A percentile compares a stretch with the other conserved stretches of the same genome.
These are phyloP conservation scores for Carposina sasakii DNA, from an alignment of 1,140 invertebrate genomes.

Conservation along the genomic window DNA sequence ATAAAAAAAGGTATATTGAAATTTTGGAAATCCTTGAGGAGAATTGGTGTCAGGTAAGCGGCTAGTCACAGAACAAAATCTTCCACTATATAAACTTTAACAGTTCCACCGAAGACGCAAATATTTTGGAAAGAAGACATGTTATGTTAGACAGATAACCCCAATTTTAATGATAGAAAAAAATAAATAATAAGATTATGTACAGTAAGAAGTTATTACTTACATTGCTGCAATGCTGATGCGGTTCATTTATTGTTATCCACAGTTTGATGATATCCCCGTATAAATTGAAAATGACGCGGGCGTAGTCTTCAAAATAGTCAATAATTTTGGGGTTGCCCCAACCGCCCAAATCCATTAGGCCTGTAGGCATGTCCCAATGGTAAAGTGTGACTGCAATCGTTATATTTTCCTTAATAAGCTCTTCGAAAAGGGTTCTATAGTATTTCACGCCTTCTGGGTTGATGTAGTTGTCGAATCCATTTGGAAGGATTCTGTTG, in stretches of 20 bases:
- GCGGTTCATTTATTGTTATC: slow-evolving; percentile 73
- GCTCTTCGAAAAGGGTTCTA: slow-evolving; percentile 74
- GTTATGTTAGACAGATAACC: background rate
- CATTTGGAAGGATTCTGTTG: slow-evolving; percentile 72
- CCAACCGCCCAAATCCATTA: slow-evolving; percentile 78
- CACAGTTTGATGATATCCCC: slow-evolving; percentile 75
- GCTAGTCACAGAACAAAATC: too few relatives aligned
- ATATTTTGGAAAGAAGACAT: too few relatives aligned
- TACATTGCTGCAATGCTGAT: slow-evolving; percentile 55
- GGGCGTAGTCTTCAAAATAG: slow-evolving; percentile 77
- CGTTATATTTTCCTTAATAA: slow-evolving; percentile 70
- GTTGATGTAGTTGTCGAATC: slow-evolving; percentile 71
- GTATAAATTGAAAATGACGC: slow-evolving; percentile 73
- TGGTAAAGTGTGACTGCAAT: slow-evolving; percentile 75
- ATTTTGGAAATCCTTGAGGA: too few relatives aligned
- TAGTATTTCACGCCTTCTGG: slow-evolving; percentile 76
- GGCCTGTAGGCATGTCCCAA: slow-evolving; percentile 73
- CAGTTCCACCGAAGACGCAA: too few relatives aligned
- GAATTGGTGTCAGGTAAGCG: too few relatives aligned
- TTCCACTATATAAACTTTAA: too few relatives aligned
- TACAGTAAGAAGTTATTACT: slow-evolving; percentile 18
- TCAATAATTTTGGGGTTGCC: slow-evolving; percentile 73
- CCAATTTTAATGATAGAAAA: background rate
- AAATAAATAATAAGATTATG: background rate
- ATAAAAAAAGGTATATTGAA: too few relatives aligned